phyloP scores from a whole-genome alignment of 1,140 invertebrate species.

The Planococcus citri region DNA sequence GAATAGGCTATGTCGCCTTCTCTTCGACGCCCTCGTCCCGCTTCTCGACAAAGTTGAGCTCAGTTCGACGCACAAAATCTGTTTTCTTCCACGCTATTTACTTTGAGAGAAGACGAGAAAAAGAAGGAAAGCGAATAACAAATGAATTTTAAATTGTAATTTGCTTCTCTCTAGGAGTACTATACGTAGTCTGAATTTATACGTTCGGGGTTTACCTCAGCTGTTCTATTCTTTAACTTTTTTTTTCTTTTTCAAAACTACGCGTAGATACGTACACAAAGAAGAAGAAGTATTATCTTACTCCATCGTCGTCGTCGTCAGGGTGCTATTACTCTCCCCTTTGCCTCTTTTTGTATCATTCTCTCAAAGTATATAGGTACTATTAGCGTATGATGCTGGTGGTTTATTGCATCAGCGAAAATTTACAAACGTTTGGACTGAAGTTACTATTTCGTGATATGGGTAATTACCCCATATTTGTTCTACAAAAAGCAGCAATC shows the following conservation, averaged over 20 bases:
- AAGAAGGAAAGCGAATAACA: not conserved
- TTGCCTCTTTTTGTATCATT: too few species aligned
- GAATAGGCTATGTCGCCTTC: not conserved
- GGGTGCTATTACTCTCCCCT: too few species aligned
- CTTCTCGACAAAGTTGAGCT: not conserved
- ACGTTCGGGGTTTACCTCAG: too few species aligned
- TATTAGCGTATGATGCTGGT: not conserved
- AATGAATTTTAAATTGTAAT: constrained; percentile 8
- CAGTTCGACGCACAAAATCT: not conserved
- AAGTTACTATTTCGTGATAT: not conserved
- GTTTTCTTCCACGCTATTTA: constrained; percentile 3
- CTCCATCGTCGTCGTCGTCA: too few species aligned
- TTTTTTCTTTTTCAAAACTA: too few species aligned
- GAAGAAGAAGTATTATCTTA: too few species aligned
- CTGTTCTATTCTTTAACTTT: too few species aligned
- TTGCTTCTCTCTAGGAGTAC: not conserved
- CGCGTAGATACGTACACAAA: too few species aligned
- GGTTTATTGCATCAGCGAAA: not conserved
- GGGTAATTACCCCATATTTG: not conserved
- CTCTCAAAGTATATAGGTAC: too few species aligned
- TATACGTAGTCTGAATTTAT: too few species aligned
- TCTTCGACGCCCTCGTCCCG: too few species aligned
- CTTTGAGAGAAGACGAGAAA: not conserved
- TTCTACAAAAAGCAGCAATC: too few species aligned
- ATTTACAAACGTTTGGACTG: not conserved